Base-by-base conservation (phyloP, 1,140 invertebrate genomes). In the Metopolophium dirhodum region DNA sequence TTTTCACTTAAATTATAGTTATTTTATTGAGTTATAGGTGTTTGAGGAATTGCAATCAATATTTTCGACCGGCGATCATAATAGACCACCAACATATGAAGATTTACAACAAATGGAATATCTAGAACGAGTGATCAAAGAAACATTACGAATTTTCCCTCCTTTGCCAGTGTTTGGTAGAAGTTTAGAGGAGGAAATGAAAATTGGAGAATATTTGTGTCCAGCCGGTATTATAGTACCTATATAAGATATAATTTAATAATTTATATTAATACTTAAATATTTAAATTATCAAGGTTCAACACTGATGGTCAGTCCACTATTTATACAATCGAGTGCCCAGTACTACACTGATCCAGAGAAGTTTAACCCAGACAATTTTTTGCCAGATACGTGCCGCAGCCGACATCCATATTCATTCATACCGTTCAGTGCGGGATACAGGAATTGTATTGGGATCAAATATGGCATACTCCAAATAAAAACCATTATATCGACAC, bases 361-460 rank as follows among this genome's bases (percentile, higher is more conserved):
- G 20, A 90, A 93, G 41, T 94, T 94, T 41, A 94, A 96, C 51
- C 96, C 96, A 0, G 95, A 95, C 35, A 94, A 94, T 57, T 96
- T 96, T 93, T 97, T 97, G 94, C 94, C 96, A 26, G 95, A 96
- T 0, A 96, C 96, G 94, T 95, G 96, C 93, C 90, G 94, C n/a
- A 94, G 94, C 49, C 94, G 96, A 54, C 96, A 95, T 94, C 95
- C 94, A 1, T 96, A 95, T 91, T 93, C 95, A 26, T 97, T 95
- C 94, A 95, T 96, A 68, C 97, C 97, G 30, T 97, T 97, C 94
- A 96, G 96, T 68, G 96, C 96, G 91, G 96, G 96, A 23, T 95
- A 95, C 8, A 95, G 96, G 91, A 96, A 96, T 94, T 96, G 96
- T 94, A 95, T 96, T 88, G 96, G 96, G 95, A 94, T 94, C 94